These are phyloP conservation scores for Phalera bucephala DNA, from an alignment of 2,888 invertebrate species.

Conservation along the genomic window DNA sequence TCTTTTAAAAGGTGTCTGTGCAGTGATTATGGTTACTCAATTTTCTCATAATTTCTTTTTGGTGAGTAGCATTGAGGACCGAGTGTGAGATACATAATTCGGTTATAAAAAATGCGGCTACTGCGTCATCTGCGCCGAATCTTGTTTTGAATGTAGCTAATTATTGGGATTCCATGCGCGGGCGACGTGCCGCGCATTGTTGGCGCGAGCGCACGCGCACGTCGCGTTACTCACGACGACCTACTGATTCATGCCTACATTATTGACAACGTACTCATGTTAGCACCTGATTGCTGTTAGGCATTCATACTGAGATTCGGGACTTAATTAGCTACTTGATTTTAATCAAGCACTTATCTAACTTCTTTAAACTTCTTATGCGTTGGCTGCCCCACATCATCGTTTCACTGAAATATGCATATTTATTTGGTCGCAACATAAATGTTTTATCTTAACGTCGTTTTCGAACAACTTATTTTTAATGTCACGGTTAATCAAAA, in stretches of 20 bases:
- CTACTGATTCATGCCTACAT: constrained; percentile 15
- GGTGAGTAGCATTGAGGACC: constrained; percentile 6
- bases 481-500: no score
- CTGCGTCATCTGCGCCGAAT: constrained; percentile 2
- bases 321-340: no score
- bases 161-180: constrained; percentile 10
- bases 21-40: no score
- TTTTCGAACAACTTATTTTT: no score
- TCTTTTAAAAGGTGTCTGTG: no score
- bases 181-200: constrained; percentile 16
- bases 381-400: no score
- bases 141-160: constrained; percentile 12
- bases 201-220: constrained; percentile 17
- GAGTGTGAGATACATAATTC: constrained; percentile 3
- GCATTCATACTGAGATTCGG: not conserved
- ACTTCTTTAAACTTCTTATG: no score
- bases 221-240: constrained; percentile 16
- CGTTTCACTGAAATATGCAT: no score
- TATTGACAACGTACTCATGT: constrained; percentile 9
- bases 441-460: no score
- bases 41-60: no score
- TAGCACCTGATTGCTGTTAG: not conserved
- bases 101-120: constrained; percentile 5
- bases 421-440: no score
- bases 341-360: no score